Percentiles rank a stretch among this genome's conserved stretches.
These are phyloP conservation scores for Bufo gargarizans DNA, from an alignment of 2,113 vertebrate species.

Conservation along the genomic window DNA sequence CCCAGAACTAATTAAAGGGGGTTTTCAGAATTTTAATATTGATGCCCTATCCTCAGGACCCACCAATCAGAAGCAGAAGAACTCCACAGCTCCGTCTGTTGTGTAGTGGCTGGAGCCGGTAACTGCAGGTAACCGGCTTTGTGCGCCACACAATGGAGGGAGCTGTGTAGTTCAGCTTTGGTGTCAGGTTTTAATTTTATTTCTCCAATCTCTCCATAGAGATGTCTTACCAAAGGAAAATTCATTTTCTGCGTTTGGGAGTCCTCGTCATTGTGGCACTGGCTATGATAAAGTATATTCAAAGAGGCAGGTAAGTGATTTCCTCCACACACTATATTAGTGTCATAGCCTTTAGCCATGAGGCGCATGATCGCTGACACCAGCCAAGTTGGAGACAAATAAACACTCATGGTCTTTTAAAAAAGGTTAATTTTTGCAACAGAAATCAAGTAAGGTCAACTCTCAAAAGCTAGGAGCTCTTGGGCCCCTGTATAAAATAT, in stretches of 20 bases:
- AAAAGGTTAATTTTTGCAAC: too few relatives aligned
- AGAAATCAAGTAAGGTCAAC: background rate
- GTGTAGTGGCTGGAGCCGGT: too few relatives aligned
- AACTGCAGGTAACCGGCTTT: too few relatives aligned
- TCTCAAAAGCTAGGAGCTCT: too few relatives aligned
- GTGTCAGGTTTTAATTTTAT: background rate
- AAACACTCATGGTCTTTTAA: background rate
- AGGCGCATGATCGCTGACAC: too few relatives aligned
- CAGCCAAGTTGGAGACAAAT: background rate
- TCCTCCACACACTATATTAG: background rate
- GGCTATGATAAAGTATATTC: slow-evolving; percentile 66
- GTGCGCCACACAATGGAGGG: too few relatives aligned
- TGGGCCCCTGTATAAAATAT: too few relatives aligned
- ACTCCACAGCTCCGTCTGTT: too few relatives aligned
- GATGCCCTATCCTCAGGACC: too few relatives aligned
- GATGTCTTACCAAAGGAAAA: slow-evolving; percentile 65
- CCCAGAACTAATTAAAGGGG: too few relatives aligned
- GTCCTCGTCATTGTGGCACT: slow-evolving; percentile 65
- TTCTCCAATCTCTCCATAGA: slow-evolving; percentile 32
- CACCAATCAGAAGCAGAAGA: too few relatives aligned
- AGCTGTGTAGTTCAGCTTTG: background rate
- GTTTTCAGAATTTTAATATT: too few relatives aligned
- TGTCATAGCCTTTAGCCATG: background rate
- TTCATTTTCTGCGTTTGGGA: slow-evolving; percentile 66
- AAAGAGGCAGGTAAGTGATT: slow-evolving; percentile 69